phyloP scores from a whole-genome alignment of 2,113 vertebrate species.

The Periophthalmus modestus region DNA sequence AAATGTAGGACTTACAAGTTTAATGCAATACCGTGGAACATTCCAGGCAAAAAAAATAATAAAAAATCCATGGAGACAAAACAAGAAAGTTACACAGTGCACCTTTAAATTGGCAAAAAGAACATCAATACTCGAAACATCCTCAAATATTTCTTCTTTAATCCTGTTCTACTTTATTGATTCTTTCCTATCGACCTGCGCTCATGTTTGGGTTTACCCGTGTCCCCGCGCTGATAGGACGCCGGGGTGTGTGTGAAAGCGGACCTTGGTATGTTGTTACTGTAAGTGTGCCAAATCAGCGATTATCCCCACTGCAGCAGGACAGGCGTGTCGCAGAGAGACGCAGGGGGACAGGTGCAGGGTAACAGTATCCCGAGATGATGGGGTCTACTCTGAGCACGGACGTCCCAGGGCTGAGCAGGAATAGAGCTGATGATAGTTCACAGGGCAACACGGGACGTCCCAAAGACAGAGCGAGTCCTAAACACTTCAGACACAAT shows the following conservation, averaged over 20 bases:
- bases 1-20: no score
- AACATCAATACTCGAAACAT: background rate
- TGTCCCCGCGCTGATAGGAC: slow-evolving; percentile 1
- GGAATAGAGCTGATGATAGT: slow-evolving; percentile 69
- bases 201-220: background rate
- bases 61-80: no score
- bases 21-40: no score
- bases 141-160: background rate
- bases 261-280: slow-evolving; percentile 71
- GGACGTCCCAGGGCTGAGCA: slow-evolving; percentile 40
- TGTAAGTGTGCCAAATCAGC: slow-evolving; percentile 75
- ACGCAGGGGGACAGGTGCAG: slow-evolving; percentile 62
- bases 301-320: slow-evolving; percentile 63
- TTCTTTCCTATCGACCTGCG: background rate
- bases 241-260: slow-evolving; percentile 44
- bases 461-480: background rate
- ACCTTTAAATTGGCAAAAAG: background rate
- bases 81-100: no score
- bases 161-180: background rate
- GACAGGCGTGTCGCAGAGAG: slow-evolving; percentile 68
- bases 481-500: slow-evolving; percentile 8
- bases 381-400: slow-evolving; percentile 50
- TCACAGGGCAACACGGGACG: slow-evolving; percentile 34
- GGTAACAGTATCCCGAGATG: slow-evolving; percentile 62
- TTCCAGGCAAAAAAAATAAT: no score